phyloP scores from a whole-genome alignment of 2,113 vertebrate species.

The Clarias gariepinus region DNA sequence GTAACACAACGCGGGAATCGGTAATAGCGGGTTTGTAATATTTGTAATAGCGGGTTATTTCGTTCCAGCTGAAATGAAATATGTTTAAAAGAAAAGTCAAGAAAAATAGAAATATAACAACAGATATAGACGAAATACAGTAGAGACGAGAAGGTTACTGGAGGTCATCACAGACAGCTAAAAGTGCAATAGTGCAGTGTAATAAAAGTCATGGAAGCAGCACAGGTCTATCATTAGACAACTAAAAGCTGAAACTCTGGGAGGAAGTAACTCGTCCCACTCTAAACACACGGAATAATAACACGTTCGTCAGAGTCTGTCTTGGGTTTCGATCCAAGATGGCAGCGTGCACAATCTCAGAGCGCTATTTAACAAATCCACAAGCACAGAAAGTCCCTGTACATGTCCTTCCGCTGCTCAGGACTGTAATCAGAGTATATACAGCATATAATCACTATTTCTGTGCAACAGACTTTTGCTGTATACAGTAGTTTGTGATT shows the following conservation, averaged over 20 bases:
- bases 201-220: background rate
- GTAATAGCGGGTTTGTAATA: background rate
- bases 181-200: background rate
- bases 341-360: background rate
- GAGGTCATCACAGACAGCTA: background rate
- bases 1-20: background rate
- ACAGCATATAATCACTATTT: background rate
- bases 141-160: no score
- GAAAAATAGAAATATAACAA: background rate
- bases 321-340: background rate
- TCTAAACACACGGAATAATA: slow-evolving; percentile 1
- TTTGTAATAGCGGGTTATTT: no score
- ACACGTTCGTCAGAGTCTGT: background rate
- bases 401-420: background rate
- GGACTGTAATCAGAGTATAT: background rate
- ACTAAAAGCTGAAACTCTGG: background rate
- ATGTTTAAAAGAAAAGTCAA: background rate
- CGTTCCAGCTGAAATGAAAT: background rate
- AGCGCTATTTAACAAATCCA: background rate
- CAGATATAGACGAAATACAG: no score
- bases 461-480: background rate
- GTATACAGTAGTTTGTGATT: background rate
- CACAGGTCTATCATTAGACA: background rate
- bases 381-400: background rate
- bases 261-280: background rate